phyloP scores from a whole-genome alignment of 2,797 vertebrate genomes.

The Staurois parvus region DNA sequence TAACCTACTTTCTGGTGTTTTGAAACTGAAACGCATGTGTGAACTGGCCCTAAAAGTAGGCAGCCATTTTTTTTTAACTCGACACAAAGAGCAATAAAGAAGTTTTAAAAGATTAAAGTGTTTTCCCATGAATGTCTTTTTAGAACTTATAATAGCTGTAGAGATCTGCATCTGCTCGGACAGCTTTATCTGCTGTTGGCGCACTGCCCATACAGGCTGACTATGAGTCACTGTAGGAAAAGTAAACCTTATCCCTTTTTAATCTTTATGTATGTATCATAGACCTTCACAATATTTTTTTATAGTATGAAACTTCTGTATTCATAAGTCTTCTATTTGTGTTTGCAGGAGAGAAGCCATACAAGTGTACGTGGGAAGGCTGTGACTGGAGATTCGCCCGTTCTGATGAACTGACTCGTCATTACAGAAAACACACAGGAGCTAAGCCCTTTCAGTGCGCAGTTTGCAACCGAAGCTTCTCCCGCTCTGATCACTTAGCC shows the following conservation, averaged over 20 bases:
- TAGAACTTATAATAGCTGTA: conserved; percentile 1
- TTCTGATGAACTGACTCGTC: conserved; percentile 95
- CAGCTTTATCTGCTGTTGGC: conserved; percentile 1
- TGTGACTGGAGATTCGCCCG: conserved; percentile 97
- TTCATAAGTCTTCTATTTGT: conserved; percentile 7
- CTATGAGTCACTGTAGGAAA: background rate
- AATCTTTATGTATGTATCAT: background rate
- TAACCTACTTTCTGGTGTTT: no score
- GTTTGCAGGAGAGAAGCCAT: conserved; percentile 92
- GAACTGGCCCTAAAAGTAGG: no score
- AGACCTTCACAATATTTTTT: background rate
- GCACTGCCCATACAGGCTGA: background rate
- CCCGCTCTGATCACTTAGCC: conserved; percentile 95
- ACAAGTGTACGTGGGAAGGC: conserved; percentile 96
- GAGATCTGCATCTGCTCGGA: background rate
- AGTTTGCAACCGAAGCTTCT: conserved; percentile 94
- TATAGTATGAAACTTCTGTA: background rate
- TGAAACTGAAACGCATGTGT: no score
- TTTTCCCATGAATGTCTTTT: conserved; percentile 6
- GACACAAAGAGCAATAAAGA: background rate
- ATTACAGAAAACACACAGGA: conserved; percentile 97
- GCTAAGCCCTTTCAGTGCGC: conserved; percentile 95
- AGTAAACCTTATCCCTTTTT: background rate
- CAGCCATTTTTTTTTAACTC: background rate
- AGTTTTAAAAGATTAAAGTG: background rate